Conservation (phyloP, 2,113 vertebrate genomes). For the Genyomyrus donnyi region DNA sequence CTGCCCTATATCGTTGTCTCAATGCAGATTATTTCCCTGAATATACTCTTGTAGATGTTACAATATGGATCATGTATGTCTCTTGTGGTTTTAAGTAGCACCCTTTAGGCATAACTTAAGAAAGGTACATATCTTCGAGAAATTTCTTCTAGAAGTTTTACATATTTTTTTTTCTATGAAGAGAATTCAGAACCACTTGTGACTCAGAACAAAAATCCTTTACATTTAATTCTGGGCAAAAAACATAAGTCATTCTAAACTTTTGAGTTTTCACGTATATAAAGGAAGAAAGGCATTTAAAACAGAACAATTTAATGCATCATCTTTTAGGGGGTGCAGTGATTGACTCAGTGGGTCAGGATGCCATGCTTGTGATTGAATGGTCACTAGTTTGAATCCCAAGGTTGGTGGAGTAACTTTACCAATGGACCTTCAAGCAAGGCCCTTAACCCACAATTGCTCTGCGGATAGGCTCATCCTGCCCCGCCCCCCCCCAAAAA, state of each 20-base stretch:
- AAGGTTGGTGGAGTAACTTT: neutral
- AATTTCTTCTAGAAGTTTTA: neutral
- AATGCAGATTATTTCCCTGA: slow-evolving; percentile 27
- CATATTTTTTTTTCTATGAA: neutral
- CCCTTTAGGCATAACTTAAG: neutral
- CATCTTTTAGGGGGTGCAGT: neutral
- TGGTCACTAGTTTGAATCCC: neutral
- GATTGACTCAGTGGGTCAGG: neutral
- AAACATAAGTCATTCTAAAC: neutral
- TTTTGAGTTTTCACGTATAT: neutral
- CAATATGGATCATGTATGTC: neutral
- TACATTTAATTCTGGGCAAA: neutral
- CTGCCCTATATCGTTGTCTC: slow-evolving; percentile 47
- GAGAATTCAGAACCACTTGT: neutral
- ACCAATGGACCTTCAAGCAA: neutral
- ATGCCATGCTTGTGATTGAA: neutral
- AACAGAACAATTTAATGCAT: neutral
- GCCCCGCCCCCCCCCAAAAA: neutral
- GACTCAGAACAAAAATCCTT: neutral
- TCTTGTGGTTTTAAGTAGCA: neutral
- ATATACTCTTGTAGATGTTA: neutral
- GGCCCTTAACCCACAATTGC: neutral
- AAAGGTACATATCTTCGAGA: neutral
- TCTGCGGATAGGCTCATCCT: neutral
- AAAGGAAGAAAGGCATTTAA: neutral